phyloP scores from a whole-genome alignment of 2,888 invertebrate species.

The Deladenus siricidicola region DNA sequence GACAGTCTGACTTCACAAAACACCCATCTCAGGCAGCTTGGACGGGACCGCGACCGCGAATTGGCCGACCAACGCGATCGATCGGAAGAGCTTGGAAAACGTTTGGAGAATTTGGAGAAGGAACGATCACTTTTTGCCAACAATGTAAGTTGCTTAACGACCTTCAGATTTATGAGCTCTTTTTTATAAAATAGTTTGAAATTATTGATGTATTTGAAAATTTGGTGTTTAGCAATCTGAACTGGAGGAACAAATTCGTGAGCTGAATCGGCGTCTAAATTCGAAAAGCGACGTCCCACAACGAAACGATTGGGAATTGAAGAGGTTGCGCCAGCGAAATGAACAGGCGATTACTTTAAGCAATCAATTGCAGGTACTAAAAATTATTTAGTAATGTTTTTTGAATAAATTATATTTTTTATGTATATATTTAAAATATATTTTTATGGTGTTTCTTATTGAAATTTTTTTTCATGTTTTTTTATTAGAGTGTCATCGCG shows the following conservation, averaged over 20 bases:
- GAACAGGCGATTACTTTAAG: constrained; percentile 48
- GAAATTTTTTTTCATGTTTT: background rate
- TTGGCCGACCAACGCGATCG: constrained; percentile 47
- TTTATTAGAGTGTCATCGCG: constrained; percentile 35
- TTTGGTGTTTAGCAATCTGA: constrained; percentile 33
- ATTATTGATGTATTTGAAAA: background rate
- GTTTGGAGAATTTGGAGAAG: constrained; percentile 35
- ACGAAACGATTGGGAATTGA: constrained; percentile 42
- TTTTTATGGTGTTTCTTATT: background rate
- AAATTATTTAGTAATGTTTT: background rate
- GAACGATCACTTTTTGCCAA: constrained; percentile 38
- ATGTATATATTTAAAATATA: background rate
- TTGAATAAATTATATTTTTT: background rate
- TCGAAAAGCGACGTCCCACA: constrained; percentile 37
- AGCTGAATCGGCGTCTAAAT: constrained; percentile 40
- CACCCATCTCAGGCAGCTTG: constrained; percentile 40
- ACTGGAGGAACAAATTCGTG: constrained; percentile 48
- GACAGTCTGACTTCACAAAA: constrained; percentile 50
- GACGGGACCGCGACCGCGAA: constrained; percentile 46
- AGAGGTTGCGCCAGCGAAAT: constrained; percentile 43
- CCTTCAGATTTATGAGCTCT: too few species aligned
- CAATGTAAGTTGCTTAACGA: constrained; percentile 40
- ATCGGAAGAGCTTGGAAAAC: constrained; percentile 37
- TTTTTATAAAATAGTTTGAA: background rate
- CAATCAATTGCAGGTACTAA: constrained; percentile 38